phyloP scores from a whole-genome alignment of 2,113 vertebrate species.

The Pseudonaja textilis region DNA sequence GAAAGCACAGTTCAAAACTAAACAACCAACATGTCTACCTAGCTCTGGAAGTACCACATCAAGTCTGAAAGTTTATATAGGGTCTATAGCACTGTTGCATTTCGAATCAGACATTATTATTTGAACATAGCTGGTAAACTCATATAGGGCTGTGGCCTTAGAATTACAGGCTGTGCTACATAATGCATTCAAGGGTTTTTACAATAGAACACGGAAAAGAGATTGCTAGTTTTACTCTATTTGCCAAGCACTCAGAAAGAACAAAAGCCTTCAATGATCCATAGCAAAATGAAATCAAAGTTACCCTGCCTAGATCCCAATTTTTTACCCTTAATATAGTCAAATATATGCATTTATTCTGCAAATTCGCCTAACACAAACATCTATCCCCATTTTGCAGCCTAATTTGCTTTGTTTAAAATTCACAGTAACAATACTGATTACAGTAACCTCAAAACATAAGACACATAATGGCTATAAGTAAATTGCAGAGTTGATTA shows the following conservation, averaged over 20 bases:
- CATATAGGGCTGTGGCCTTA: neutral
- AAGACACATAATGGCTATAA: neutral
- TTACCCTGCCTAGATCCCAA: neutral
- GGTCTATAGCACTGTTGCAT: neutral
- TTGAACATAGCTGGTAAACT: neutral
- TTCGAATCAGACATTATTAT: neutral
- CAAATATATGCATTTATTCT: neutral
- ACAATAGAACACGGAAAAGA: neutral
- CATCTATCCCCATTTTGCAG: neutral
- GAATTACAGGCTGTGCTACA: neutral
- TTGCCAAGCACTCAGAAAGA: neutral
- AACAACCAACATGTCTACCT: neutral
- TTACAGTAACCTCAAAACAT: neutral
- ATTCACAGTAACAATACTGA: neutral
- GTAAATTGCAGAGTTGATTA: neutral
- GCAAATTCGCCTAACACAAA: neutral
- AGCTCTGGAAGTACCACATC: neutral
- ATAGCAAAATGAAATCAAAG: neutral
- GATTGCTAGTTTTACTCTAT: neutral
- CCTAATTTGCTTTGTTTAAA: neutral
- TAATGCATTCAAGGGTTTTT: neutral
- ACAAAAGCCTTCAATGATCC: neutral
- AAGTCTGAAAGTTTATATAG: neutral
- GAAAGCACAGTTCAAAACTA: neutral
- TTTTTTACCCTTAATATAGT: neutral